These are phyloP conservation scores for Neogobius melanostomus DNA, from an alignment of 2,113 vertebrate species.

Conservation along the genomic window DNA sequence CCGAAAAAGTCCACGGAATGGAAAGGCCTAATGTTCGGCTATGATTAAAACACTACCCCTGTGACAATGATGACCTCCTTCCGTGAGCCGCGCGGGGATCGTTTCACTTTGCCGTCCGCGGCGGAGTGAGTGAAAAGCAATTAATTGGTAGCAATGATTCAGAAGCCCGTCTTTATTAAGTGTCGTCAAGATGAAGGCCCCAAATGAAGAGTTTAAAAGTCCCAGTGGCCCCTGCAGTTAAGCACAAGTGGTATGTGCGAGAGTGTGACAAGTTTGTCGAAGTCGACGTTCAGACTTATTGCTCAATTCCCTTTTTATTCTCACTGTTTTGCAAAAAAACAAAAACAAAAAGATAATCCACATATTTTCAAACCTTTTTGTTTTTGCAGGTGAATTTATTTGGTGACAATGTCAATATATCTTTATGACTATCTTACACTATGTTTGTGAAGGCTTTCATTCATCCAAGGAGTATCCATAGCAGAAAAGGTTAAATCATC, in stretches of 20 bases:
- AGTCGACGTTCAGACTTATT: too few species aligned
- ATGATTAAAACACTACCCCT: slow-evolving; percentile 18
- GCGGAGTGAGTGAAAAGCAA: slow-evolving; percentile 50
- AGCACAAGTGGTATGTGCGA: slow-evolving; percentile 38
- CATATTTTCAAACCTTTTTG: too few species aligned
- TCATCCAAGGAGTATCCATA: too few species aligned
- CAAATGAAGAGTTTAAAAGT: slow-evolving; percentile 50
- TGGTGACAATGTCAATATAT: too few species aligned
- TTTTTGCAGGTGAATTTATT: too few species aligned
- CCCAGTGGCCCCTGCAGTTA: slow-evolving; percentile 33
- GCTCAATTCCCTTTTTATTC: too few species aligned
- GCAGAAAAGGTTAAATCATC: too few species aligned
- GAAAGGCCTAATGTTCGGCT: not conserved
- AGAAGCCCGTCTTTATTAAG: slow-evolving; percentile 54
- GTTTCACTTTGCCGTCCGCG: slow-evolving; percentile 21
- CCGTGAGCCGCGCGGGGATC: slow-evolving; percentile 34
- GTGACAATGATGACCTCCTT: slow-evolving; percentile 34
- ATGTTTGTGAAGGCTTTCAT: too few species aligned
- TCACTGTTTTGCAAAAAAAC: too few species aligned
- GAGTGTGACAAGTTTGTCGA: slow-evolving; percentile 1
- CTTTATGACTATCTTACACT: too few species aligned
- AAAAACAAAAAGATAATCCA: too few species aligned
- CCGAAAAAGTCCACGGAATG: not conserved
- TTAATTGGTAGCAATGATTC: slow-evolving; percentile 59
- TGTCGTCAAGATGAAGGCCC: slow-evolving; percentile 33